phyloP scores from a whole-genome alignment of 2,888 invertebrate species.

The Lepidocyrtinus sp. region DNA sequence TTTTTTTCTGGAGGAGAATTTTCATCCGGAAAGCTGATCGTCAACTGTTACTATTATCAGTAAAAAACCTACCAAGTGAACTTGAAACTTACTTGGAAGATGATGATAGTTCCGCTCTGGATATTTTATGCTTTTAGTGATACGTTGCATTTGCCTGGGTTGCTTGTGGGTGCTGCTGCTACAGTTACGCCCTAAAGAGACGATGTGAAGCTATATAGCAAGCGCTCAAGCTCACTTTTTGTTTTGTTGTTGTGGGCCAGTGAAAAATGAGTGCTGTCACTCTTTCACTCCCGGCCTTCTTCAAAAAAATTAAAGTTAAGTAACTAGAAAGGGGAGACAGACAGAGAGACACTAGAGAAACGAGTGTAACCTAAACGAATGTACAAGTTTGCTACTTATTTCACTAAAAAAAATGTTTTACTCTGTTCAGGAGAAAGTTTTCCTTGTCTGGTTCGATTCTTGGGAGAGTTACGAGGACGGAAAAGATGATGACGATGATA shows the following conservation, averaged over 20 bases:
- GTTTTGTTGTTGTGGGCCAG: constrained; percentile 56
- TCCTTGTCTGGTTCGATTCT: constrained; percentile 53
- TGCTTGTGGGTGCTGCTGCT: neutral
- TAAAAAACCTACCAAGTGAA: constrained; percentile 41
- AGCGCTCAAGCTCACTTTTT: constrained; percentile 28
- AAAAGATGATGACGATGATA: constrained; percentile 30
- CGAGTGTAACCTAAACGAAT: constrained; percentile 31
- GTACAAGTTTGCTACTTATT: constrained; percentile 45
- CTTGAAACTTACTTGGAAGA: constrained; percentile 44
- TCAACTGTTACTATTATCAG: constrained; percentile 48
- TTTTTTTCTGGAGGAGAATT: constrained; percentile 33
- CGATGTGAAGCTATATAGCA: no score
- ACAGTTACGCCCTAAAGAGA: neutral
- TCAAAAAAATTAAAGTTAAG: constrained; percentile 32
- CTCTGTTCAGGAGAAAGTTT: constrained; percentile 40
- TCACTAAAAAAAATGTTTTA: constrained; percentile 32
- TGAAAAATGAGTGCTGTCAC: constrained; percentile 70
- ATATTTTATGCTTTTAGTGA: neutral
- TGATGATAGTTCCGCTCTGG: constrained; percentile 15
- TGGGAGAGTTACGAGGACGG: constrained; percentile 48
- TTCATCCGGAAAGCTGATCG: constrained; percentile 42
- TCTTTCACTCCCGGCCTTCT: constrained; percentile 62
- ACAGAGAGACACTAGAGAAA: constrained; percentile 32
- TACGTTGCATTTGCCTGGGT: neutral
- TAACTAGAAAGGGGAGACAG: constrained; percentile 29